Base-by-base conservation (phyloP, 2,113 vertebrate genomes). In the Taurulus bubalis region DNA sequence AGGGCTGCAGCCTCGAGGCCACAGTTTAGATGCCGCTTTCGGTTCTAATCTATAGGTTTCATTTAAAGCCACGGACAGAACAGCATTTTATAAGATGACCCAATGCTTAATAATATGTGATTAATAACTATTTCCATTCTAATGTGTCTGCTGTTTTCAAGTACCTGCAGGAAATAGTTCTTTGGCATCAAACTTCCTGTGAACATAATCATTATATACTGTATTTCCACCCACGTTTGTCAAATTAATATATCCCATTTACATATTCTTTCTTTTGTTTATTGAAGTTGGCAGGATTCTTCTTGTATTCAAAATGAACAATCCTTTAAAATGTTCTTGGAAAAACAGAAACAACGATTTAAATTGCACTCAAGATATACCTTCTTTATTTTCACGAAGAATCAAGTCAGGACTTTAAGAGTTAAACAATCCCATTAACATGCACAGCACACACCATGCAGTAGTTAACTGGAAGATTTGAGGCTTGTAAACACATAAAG, bases 161-260 rank as follows among this genome's bases (percentile, higher is more conserved):
- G 58, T 22, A 2, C 8, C 2, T 28, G 6, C 47, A 12, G 34
- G n/a, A 63, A 64, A 59, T 16, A 71, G 24, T 4, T 8, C 40
- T 55, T 47, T 2, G 40, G 60, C 30, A 6, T 71, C 28, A 66
- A 59, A 64, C 18, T 28, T 59, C 12, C 24, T 49, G 38, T 58
- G 26, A 65, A 72, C 38, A 14, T 55, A 20, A 72, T 38, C 14
- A 42, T 66, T 58, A 51, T 12, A n/a, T 60, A 3, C 40, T 42
- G 40, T 12, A 74, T 84, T 78, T 83, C 51, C 26, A 63, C 70
- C 63, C 22, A 10, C 71, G 69, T 72, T 70, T 70, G 3, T 51
- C 28, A 77, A 36, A 80, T 80, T n/a, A 75, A 84, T 73, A 71
- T 1, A 16, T 8, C 1, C 22, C 22, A 55, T 55, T 71, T 67